Percentiles rank a stretch among this genome's conserved stretches.
Evolutionary conservation across 92 coral and sea anemone genomes (phyloP).

Genomic region (Phenganax marumi): DNA sequence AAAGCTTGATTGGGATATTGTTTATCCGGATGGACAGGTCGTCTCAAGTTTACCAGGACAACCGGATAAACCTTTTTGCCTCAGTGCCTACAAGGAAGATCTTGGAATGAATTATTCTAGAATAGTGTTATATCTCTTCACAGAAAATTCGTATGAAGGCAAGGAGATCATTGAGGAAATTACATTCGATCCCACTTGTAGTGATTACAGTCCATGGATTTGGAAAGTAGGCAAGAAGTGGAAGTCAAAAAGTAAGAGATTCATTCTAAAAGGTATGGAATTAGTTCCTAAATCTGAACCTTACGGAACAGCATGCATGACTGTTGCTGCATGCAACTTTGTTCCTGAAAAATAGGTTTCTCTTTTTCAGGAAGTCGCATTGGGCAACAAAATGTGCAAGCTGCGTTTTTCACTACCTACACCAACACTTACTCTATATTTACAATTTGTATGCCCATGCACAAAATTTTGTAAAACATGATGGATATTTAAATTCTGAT

Average conservation of each 20-base stretch:
- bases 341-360: too few species aligned
- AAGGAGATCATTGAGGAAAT: neutral
- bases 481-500: too few species aligned
- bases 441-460: neutral
- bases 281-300: too few species aligned
- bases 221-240: neutral
- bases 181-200: constrained; percentile 1
- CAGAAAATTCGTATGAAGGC: constrained; percentile 4
- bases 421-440: too few species aligned
- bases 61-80: constrained; percentile 37
- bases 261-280: too few species aligned
- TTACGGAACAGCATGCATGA: too few species aligned
- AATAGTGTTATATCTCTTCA: constrained; percentile 47
- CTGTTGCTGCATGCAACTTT: too few species aligned
- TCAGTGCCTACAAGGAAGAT: constrained; percentile 53
- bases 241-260: neutral
- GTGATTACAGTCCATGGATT: neutral
- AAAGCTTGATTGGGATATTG: constrained; percentile 48
- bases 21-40: constrained; percentile 54
- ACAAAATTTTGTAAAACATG: too few species aligned
- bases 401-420: too few species aligned
- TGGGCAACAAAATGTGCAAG: too few species aligned
- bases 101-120: constrained; percentile 56
- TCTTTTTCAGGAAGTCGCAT: too few species aligned
- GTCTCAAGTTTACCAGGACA: constrained; percentile 53